Conservation (phyloP, 2,113 vertebrate species). For the Dissostichus mawsoni region DNA sequence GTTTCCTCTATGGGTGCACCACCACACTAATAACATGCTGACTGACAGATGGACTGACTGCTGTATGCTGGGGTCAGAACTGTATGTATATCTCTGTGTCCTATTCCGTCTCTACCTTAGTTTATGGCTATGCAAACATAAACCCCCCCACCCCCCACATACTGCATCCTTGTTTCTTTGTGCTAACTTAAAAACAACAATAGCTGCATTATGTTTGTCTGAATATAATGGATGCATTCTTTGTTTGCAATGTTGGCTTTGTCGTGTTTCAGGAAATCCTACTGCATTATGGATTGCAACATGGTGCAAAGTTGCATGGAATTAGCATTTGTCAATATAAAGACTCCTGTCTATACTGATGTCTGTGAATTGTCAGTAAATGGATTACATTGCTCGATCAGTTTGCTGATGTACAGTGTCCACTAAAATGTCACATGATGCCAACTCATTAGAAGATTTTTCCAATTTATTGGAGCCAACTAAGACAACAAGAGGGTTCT, state of each 20-base stretch:
- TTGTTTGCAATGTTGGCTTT: conserved; percentile 66
- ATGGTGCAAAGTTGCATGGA: conserved; percentile 70
- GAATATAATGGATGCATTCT: conserved; percentile 67
- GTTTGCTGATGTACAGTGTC: conserved; percentile 69
- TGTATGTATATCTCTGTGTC: conserved; percentile 64
- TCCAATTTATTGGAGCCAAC: conserved; percentile 43
- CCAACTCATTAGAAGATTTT: conserved; percentile 32
- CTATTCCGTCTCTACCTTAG: conserved; percentile 64
- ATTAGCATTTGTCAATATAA: conserved; percentile 67
- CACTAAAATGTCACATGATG: conserved; percentile 50
- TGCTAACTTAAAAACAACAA: conserved; percentile 66
- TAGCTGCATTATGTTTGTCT: conserved; percentile 68
- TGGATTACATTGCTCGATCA: conserved; percentile 49
- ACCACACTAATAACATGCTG: conserved; percentile 46
- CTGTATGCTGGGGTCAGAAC: conserved; percentile 60
- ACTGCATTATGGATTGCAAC: conserved; percentile 61
- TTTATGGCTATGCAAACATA: conserved; percentile 86
- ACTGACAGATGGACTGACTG: conserved; percentile 51
- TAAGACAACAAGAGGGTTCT: conserved; percentile 41
- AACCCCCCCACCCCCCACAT: conserved; percentile 44
- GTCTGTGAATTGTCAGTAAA: conserved; percentile 65
- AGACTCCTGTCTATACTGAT: conserved; percentile 63
- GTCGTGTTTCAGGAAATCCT: conserved; percentile 58
- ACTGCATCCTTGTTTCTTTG: conserved; percentile 52
- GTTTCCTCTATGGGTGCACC: conserved; percentile 50